phyloP scores from a whole-genome alignment of 2,888 invertebrate species.

The Lithosia quadra region DNA sequence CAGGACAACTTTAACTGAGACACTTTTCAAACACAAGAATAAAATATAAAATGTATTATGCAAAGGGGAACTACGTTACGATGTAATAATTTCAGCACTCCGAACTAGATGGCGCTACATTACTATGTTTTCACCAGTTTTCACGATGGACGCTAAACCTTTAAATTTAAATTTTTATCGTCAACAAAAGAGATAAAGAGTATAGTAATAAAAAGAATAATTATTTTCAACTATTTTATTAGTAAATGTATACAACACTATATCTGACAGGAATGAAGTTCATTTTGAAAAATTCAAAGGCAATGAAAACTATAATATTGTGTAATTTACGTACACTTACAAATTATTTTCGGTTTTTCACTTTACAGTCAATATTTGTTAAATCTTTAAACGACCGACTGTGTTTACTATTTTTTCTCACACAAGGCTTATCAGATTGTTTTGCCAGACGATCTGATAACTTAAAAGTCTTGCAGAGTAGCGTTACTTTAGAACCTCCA shows the following conservation, averaged over 20 bases:
- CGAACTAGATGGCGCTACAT: slow-evolving; percentile 26
- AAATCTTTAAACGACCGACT: slow-evolving; percentile 27
- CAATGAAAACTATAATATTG: background rate
- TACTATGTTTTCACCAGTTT: too few species aligned
- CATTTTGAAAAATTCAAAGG: background rate
- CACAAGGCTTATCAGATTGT: slow-evolving; percentile 45
- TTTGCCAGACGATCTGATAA: slow-evolving; percentile 65
- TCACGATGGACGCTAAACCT: too few species aligned
- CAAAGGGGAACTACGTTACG: background rate
- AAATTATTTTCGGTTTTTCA: slow-evolving; percentile 24
- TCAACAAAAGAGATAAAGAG: too few species aligned
- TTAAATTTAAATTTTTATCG: background rate
- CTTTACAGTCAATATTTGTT: slow-evolving; percentile 29
- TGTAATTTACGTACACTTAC: background rate
- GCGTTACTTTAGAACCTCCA: slow-evolving; percentile 78
- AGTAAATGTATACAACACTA: background rate
- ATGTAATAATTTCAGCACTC: background rate
- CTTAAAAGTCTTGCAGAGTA: slow-evolving; percentile 81
- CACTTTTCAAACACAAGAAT: too few species aligned
- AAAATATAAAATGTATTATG: too few species aligned
- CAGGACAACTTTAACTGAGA: background rate
- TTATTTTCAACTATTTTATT: background rate
- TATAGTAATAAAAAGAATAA: background rate
- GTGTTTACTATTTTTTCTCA: slow-evolving; percentile 34
- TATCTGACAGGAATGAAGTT: background rate